Evolutionary conservation across 2,113 vertebrate species (phyloP).

Genomic region (Gasterosteus aculeatus): DNA sequence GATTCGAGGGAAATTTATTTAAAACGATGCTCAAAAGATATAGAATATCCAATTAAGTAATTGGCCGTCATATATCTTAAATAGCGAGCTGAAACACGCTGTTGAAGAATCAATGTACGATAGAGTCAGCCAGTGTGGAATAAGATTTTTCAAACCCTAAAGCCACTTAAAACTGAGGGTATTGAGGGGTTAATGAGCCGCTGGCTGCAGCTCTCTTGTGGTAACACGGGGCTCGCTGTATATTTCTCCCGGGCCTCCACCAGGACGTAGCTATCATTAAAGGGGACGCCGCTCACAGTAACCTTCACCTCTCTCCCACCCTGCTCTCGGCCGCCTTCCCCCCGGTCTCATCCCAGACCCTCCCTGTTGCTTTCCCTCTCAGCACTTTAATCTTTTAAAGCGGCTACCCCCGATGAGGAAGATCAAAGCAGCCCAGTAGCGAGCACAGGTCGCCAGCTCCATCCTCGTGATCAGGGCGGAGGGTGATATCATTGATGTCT

Average conservation of each 20-base stretch:
- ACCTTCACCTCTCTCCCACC: constrained; percentile 60
- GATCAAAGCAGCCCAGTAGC: constrained; percentile 67
- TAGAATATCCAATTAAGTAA: not conserved
- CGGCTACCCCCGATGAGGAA: constrained; percentile 63
- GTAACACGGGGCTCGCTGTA: constrained; percentile 10
- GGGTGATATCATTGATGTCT: constrained; percentile 67
- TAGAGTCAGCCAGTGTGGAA: not conserved
- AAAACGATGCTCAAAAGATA: not conserved
- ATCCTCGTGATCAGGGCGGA: constrained; percentile 49
- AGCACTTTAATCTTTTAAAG: constrained; percentile 71
- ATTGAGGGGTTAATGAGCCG: not conserved
- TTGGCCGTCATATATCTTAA: not conserved
- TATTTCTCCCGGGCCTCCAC: constrained; percentile 11
- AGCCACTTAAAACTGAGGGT: not conserved
- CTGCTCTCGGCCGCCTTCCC: constrained; percentile 24
- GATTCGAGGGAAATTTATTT: not conserved
- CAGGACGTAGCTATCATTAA: constrained; percentile 19
- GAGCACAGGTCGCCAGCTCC: constrained; percentile 64
- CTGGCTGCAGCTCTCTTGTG: not conserved
- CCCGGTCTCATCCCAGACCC: constrained; percentile 36
- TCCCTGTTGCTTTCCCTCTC: constrained; percentile 53
- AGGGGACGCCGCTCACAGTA: constrained; percentile 36
- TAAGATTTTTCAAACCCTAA: not conserved
- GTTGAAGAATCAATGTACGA: not conserved
- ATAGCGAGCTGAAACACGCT: not conserved